These are phyloP conservation scores for Sarcophaga variegata DNA, from an alignment of 2,888 invertebrate species.

Conservation along the genomic window DNA sequence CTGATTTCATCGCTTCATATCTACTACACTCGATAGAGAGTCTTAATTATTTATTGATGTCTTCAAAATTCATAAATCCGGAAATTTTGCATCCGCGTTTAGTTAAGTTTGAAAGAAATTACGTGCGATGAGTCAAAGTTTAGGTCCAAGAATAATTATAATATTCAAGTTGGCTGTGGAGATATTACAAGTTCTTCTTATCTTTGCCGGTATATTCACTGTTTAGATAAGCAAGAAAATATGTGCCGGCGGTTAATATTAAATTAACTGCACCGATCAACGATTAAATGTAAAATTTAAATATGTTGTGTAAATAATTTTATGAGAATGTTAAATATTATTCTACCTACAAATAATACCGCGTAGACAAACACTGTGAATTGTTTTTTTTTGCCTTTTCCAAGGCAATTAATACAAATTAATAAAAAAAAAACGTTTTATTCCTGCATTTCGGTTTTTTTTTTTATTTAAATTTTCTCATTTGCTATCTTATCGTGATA, in stretches of 20 bases:
- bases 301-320: slow-evolving; percentile 17
- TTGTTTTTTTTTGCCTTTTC: too few species aligned
- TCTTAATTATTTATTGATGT: too few species aligned
- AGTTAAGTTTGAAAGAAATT: not conserved
- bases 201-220: not conserved
- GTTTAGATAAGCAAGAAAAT: not conserved
- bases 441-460: slow-evolving; percentile 22
- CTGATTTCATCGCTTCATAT: not conserved
- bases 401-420: not conserved
- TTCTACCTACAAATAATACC: not conserved
- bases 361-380: not conserved
- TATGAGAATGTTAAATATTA: slow-evolving; percentile 6
- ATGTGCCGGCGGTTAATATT: not conserved
- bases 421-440: not conserved
- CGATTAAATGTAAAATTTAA: slow-evolving; percentile 1
- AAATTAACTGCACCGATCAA: not conserved
- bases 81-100: not conserved
- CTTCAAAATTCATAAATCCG: too few species aligned
- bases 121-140: not conserved
- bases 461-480: not conserved
- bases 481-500: not conserved
- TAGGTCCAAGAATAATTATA: not conserved
- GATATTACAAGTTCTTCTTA: not conserved
- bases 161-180: not conserved
- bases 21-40: too few species aligned